Conservation (phyloP, 2,113 vertebrate genomes). For the Acanthisitta chloris region DNA sequence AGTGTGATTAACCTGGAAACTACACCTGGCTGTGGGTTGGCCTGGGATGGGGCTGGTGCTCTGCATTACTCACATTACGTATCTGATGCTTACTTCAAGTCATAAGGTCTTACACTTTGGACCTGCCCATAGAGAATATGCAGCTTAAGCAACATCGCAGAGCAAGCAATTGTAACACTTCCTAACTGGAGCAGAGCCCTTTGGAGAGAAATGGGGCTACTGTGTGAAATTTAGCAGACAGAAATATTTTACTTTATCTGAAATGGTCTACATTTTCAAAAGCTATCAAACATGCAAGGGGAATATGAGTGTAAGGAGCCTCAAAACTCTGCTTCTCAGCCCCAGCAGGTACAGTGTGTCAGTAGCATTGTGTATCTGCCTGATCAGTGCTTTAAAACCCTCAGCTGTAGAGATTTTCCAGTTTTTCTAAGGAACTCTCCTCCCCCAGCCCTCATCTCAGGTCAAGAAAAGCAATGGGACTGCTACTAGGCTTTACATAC, state of each 20-base stretch:
- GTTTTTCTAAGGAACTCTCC: not conserved
- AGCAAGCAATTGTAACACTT: not conserved
- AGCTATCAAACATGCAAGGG: not conserved
- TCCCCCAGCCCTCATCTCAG: not conserved
- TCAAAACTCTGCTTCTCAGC: not conserved
- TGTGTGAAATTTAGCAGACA: not conserved
- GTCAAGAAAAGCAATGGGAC: not conserved
- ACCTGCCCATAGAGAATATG: conserved; percentile 37
- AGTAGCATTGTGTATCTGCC: not conserved
- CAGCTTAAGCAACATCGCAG: not conserved
- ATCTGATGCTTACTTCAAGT: not conserved
- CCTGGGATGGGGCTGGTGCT: not conserved
- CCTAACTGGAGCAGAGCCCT: not conserved
- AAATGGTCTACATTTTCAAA: not conserved
- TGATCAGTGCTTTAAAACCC: not conserved
- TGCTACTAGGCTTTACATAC: conserved; percentile 49
- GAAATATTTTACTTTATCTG: not conserved
- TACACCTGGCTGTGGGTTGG: not conserved
- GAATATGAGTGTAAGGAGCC: not conserved
- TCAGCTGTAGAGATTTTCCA: not conserved
- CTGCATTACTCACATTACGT: not conserved
- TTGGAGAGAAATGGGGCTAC: not conserved
- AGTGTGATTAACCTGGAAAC: not conserved
- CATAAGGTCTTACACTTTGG: not conserved
- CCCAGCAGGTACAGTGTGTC: not conserved